These are phyloP conservation scores for Panagrolaimus sp. DNA, from an alignment of 1,140 invertebrate genomes.

Conservation along the genomic window DNA sequence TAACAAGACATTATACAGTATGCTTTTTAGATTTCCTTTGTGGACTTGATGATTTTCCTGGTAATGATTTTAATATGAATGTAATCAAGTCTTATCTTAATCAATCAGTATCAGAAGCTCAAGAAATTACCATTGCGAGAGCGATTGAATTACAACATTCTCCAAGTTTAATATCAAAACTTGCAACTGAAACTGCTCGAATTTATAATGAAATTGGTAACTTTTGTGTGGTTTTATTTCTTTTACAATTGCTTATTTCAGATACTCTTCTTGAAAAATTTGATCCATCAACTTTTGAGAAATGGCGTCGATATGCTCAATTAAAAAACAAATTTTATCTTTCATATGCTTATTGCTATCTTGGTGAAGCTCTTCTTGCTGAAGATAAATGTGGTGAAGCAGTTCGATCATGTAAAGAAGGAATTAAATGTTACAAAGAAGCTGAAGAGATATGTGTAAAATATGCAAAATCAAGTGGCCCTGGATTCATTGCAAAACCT, in stretches of 20 bases:
- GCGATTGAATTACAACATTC: slow-evolving; percentile 71
- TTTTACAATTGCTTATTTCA: slow-evolving; percentile 24
- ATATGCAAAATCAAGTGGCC: slow-evolving; percentile 67
- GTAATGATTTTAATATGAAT: slow-evolving; percentile 67
- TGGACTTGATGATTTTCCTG: slow-evolving; percentile 56
- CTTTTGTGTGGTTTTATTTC: slow-evolving; percentile 11
- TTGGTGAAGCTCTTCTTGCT: slow-evolving; percentile 66
- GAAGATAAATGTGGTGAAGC: slow-evolving; percentile 72
- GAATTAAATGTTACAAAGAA: slow-evolving; percentile 64
- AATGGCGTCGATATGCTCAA: slow-evolving; percentile 71
- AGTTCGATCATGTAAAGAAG: slow-evolving; percentile 68
- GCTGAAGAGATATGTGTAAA: slow-evolving; percentile 66
- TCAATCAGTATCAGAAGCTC: slow-evolving; percentile 71
- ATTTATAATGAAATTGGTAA: slow-evolving; percentile 66
- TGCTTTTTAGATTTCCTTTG: slow-evolving; percentile 32
- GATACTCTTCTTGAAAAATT: slow-evolving; percentile 66
- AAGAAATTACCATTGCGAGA: slow-evolving; percentile 71
- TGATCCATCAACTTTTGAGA: slow-evolving; percentile 65
- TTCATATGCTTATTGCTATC: slow-evolving; percentile 69
- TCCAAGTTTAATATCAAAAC: slow-evolving; percentile 66
- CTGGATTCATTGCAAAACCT: slow-evolving; percentile 66
- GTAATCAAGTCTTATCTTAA: slow-evolving; percentile 68
- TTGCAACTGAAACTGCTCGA: slow-evolving; percentile 69
- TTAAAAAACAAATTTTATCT: slow-evolving; percentile 68
- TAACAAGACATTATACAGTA: slow-evolving; percentile 61